These are phyloP conservation scores for Rhineura floridana DNA, from an alignment of 2,113 vertebrate genomes.

Conservation along the genomic window DNA sequence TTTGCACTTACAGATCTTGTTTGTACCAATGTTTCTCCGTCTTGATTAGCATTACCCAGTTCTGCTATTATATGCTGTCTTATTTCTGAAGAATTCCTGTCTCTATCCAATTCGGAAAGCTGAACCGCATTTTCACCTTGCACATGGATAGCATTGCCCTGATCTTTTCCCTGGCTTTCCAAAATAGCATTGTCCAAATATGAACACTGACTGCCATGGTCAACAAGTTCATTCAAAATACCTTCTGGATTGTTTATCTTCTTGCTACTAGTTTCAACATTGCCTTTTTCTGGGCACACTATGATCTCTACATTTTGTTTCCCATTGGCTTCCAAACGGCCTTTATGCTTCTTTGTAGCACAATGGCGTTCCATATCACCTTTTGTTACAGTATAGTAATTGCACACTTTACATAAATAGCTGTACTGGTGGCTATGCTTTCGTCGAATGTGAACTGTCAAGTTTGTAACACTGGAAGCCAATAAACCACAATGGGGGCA, in stretches of 20 bases:
- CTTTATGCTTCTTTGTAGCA: conserved; percentile 93
- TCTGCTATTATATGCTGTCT: conserved; percentile 49
- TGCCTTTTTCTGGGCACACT: conserved; percentile 65
- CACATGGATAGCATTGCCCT: conserved; percentile 42
- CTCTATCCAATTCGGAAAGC: conserved; percentile 46
- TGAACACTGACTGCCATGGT: conserved; percentile 35
- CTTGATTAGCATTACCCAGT: conserved; percentile 42
- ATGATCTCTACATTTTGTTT: conserved; percentile 71
- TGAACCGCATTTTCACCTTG: conserved; percentile 45
- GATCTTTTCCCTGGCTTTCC: conserved; percentile 54
- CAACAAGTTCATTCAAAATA: conserved; percentile 42
- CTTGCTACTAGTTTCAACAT: conserved; percentile 62
- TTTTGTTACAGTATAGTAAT: conserved; percentile 97
- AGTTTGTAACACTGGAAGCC: conserved; percentile 93
- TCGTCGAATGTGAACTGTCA: conserved; percentile 93
- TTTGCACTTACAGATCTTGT: conserved; percentile 62
- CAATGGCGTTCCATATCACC: conserved; percentile 99
- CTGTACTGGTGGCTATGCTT: conserved; percentile 96
- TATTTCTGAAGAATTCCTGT: conserved; percentile 24
- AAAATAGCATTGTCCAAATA: conserved; percentile 40
- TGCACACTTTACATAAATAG: conserved; percentile 93
- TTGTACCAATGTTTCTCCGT: conserved; percentile 56
- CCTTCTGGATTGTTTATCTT: conserved; percentile 31
- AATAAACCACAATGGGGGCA: conserved; percentile 92
- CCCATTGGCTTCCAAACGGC: conserved; percentile 77